Conservation (phyloP, 2,888 invertebrate genomes). For the Pollenia angustigena region DNA sequence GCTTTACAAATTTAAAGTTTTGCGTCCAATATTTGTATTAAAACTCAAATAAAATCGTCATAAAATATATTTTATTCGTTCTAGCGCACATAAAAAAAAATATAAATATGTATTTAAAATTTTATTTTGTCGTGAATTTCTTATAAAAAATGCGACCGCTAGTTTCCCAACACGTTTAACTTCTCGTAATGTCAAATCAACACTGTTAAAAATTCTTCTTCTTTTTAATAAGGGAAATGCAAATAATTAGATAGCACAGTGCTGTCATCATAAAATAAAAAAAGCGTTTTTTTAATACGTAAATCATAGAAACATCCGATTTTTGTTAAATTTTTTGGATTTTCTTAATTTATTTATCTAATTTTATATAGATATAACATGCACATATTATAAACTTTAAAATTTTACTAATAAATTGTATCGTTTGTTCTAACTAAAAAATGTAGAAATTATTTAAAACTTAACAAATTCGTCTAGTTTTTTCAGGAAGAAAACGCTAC, state of each 20-base stretch:
- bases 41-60: neutral
- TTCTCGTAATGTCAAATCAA: conserved; percentile 68
- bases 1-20: neutral
- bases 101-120: conserved; percentile 33
- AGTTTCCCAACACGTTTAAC: conserved; percentile 55
- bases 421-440: too few relatives aligned
- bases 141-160: conserved; percentile 49
- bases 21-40: neutral
- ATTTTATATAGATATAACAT: neutral
- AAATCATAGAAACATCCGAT: too few relatives aligned
- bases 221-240: conserved; percentile 12
- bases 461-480: too few relatives aligned
- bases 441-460: too few relatives aligned
- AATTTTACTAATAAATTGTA: too few relatives aligned
- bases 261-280: neutral
- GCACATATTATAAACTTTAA: too few relatives aligned
- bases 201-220: conserved; percentile 59
- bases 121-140: conserved; percentile 47
- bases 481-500: too few relatives aligned
- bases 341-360: neutral
- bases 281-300: neutral
- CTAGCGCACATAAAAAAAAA: conserved; percentile 18
- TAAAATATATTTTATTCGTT: neutral
- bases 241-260: neutral
- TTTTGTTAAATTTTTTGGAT: neutral